These are phyloP conservation scores for Alsophila aescularia DNA, from an alignment of 2,888 invertebrate genomes.

Conservation along the genomic window DNA sequence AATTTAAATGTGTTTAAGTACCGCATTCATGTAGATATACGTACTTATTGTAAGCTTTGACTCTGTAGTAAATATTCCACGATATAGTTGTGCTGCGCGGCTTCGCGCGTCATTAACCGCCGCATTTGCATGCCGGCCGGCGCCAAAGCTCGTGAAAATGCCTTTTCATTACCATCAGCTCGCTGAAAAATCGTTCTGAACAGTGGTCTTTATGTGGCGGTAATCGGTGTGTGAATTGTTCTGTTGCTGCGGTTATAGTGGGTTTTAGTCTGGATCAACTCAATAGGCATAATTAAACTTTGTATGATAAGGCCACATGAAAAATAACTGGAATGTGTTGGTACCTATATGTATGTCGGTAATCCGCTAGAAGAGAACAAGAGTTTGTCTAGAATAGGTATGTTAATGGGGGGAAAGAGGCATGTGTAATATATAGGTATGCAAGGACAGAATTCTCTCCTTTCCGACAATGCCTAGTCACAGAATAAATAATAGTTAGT, in stretches of 20 bases:
- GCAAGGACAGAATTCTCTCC: too few relatives aligned
- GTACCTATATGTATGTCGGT: too few relatives aligned
- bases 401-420: too few relatives aligned
- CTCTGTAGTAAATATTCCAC: slow-evolving; percentile 38
- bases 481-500: too few relatives aligned
- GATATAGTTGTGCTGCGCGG: slow-evolving; percentile 60
- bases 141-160: slow-evolving; percentile 83
- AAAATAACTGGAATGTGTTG: too few relatives aligned
- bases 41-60: slow-evolving; percentile 25
- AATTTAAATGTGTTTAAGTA: too few relatives aligned
- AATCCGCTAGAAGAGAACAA: too few relatives aligned
- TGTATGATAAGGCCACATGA: too few relatives aligned
- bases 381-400: too few relatives aligned
- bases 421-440: too few relatives aligned
- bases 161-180: slow-evolving; percentile 81
- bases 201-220: slow-evolving; percentile 42
- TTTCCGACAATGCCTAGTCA: too few relatives aligned
- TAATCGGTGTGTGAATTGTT: slow-evolving; percentile 46
- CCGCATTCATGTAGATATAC: too few relatives aligned
- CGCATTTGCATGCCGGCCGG: slow-evolving; percentile 78
- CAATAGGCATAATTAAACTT: not conserved
- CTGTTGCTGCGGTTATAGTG: slow-evolving; percentile 28
- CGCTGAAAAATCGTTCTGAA: slow-evolving; percentile 76
- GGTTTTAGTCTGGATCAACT: slow-evolving; percentile 4
- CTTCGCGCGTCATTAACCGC: slow-evolving; percentile 77